Conservation (phyloP, 2,888 invertebrate genomes). For the Cheilosia urbana region DNA sequence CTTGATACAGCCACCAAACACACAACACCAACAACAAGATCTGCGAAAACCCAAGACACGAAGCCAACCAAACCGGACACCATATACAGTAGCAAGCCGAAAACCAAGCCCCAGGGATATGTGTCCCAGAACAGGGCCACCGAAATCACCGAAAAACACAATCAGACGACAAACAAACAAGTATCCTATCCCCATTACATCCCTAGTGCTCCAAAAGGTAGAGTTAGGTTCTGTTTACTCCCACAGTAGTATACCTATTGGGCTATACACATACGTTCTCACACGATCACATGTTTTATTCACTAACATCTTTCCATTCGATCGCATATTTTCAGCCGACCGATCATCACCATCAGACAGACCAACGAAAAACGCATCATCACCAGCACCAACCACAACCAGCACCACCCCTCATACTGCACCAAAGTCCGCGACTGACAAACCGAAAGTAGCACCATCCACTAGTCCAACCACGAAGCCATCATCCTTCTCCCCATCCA, state of each 20-base stretch:
- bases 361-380: slow-evolving; percentile 65
- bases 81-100: slow-evolving; percentile 59
- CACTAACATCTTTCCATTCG: slow-evolving; percentile 62
- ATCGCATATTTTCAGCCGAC: slow-evolving; percentile 74
- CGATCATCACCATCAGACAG: slow-evolving; percentile 69
- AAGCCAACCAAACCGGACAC: slow-evolving; percentile 59
- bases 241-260: slow-evolving; percentile 57
- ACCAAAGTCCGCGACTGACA: slow-evolving; percentile 63
- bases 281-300: slow-evolving; percentile 45
- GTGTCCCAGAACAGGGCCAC: slow-evolving; percentile 40
- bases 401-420: slow-evolving; percentile 62
- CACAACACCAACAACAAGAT: slow-evolving; percentile 56
- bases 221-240: slow-evolving; percentile 71
- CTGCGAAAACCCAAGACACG: slow-evolving; percentile 56
- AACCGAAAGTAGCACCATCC: slow-evolving; percentile 61
- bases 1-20: slow-evolving; percentile 65
- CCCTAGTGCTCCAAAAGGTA: slow-evolving; percentile 71
- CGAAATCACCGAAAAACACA: slow-evolving; percentile 69
- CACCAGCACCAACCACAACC: slow-evolving; percentile 61
- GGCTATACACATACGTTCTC: slow-evolving; percentile 30
- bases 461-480: slow-evolving; percentile 64
- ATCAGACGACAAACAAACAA: slow-evolving; percentile 73
- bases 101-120: slow-evolving; percentile 59
- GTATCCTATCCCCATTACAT: slow-evolving; percentile 73
- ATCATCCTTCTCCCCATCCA: slow-evolving; percentile 59